Percentiles rank a stretch among this genome's conserved stretches.
Evolutionary conservation across 2,113 vertebrate genomes (phyloP).

Genomic region (Epinephelus cyanopodus): DNA sequence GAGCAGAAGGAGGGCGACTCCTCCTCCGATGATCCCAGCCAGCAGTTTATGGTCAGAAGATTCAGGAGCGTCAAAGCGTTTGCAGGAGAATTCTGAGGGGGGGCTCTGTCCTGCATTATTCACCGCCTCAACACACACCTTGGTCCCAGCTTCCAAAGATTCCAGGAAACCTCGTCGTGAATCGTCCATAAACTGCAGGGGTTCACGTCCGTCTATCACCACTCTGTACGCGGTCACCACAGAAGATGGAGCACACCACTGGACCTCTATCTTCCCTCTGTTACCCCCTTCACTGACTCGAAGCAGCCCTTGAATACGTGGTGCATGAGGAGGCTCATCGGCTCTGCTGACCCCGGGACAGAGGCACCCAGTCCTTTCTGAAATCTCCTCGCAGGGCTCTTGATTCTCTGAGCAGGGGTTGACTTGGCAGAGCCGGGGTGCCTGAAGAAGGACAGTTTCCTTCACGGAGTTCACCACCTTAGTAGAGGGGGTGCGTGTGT

Average conservation of each 20-base stretch:
- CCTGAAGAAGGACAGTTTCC: background rate
- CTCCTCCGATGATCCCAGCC: slow-evolving; percentile 69
- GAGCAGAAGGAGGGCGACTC: slow-evolving; percentile 70
- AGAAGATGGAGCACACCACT: slow-evolving; percentile 85
- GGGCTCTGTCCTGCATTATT: slow-evolving; percentile 76
- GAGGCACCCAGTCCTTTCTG: slow-evolving; percentile 59
- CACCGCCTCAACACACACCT: slow-evolving; percentile 82
- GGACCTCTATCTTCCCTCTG: slow-evolving; percentile 65
- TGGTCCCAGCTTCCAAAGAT: slow-evolving; percentile 71
- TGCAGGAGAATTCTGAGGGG: slow-evolving; percentile 73
- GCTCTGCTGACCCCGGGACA: slow-evolving; percentile 81
- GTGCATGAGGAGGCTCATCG: slow-evolving; percentile 55
- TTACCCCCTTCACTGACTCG: slow-evolving; percentile 44
- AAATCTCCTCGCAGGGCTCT: slow-evolving; percentile 66
- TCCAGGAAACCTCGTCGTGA: slow-evolving; percentile 60
- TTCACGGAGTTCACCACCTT: fast-evolving
- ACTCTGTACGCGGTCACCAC: slow-evolving; percentile 77
- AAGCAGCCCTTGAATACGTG: slow-evolving; percentile 62
- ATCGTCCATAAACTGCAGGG: slow-evolving; percentile 33
- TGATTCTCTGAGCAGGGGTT: slow-evolving; percentile 77
- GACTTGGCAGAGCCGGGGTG: slow-evolving; percentile 56
- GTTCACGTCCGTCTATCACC: slow-evolving; percentile 46
- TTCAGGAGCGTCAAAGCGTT: slow-evolving; percentile 40
- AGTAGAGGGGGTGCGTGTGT: background rate
- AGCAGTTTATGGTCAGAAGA: slow-evolving; percentile 9